A percentile compares a stretch with the other conserved stretches of the same genome.
Evolutionary conservation across 2,888 invertebrate species (phyloP).

Genomic region (Micropterix aruncella): DNA sequence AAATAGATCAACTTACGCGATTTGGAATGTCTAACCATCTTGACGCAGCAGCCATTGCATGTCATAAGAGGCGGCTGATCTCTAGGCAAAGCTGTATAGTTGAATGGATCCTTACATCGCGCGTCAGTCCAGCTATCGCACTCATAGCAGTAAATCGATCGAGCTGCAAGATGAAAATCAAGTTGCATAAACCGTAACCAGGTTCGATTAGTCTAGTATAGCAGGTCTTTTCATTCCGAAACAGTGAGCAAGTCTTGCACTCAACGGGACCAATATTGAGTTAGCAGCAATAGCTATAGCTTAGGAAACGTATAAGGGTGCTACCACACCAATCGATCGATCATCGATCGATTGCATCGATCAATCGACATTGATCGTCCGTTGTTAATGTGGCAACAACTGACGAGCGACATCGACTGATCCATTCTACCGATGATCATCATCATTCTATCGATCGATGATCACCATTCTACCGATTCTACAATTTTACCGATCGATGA

Average conservation of each 20-base stretch:
- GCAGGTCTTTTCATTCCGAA: background rate
- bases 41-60: conserved; percentile 89
- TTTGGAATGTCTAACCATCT: conserved; percentile 86
- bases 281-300: no score
- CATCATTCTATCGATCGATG: no score
- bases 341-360: no score
- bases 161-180: conserved; percentile 39
- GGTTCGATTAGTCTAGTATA: background rate
- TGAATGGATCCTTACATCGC: conserved; percentile 85
- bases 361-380: no score
- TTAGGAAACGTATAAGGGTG: no score
- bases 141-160: conserved; percentile 86
- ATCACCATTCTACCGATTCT: no score
- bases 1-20: conserved; percentile 86
- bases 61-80: conserved; percentile 81
- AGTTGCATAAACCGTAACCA: background rate
- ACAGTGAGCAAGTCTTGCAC: background rate
- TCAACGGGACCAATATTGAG: background rate
- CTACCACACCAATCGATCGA: no score
- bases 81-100: conserved; percentile 76
- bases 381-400: no score
- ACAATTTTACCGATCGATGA: no score
- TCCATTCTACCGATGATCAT: no score
- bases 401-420: no score
- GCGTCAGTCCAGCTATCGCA: conserved; percentile 88